Evolutionary conservation across 2,113 vertebrate genomes (phyloP).

Genomic region (Bubo blakistoni): DNA sequence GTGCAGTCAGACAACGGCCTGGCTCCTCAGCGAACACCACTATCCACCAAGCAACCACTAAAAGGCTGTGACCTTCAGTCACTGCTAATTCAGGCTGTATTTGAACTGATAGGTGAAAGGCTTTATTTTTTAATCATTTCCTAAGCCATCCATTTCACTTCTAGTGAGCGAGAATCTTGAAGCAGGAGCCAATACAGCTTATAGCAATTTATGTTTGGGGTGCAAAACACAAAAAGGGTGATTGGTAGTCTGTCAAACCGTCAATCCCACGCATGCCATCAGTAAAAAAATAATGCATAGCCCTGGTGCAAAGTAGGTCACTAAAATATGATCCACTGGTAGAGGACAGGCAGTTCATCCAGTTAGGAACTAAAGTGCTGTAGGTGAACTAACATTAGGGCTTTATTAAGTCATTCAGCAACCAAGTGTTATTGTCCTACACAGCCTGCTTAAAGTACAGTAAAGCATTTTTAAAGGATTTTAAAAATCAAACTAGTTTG

Average conservation of each 20-base stretch:
- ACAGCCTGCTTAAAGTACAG: conserved; percentile 50
- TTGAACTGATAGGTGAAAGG: neutral
- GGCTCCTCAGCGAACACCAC: neutral
- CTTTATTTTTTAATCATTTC: neutral
- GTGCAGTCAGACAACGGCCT: neutral
- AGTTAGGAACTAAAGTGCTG: conserved; percentile 48
- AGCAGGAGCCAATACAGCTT: neutral
- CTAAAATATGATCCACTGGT: neutral
- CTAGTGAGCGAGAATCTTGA: neutral
- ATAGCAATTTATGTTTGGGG: neutral
- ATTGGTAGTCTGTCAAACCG: neutral
- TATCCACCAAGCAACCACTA: neutral
- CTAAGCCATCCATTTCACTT: neutral
- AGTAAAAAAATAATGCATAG: neutral
- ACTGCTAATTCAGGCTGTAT: neutral
- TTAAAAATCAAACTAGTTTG: conserved; percentile 58
- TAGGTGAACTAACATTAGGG: conserved; percentile 50
- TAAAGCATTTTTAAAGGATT: conserved; percentile 60
- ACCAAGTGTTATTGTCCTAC: conserved; percentile 48
- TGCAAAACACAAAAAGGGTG: neutral
- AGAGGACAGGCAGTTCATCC: conserved; percentile 48
- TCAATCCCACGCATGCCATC: neutral
- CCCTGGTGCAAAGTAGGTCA: neutral
- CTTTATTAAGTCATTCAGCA: conserved; percentile 64
- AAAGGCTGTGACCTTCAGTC: neutral